A percentile compares a stretch with the other conserved stretches of the same genome.
phyloP scores from a whole-genome alignment of 2,113 vertebrate species.

The Melanerpes formicivorus region DNA sequence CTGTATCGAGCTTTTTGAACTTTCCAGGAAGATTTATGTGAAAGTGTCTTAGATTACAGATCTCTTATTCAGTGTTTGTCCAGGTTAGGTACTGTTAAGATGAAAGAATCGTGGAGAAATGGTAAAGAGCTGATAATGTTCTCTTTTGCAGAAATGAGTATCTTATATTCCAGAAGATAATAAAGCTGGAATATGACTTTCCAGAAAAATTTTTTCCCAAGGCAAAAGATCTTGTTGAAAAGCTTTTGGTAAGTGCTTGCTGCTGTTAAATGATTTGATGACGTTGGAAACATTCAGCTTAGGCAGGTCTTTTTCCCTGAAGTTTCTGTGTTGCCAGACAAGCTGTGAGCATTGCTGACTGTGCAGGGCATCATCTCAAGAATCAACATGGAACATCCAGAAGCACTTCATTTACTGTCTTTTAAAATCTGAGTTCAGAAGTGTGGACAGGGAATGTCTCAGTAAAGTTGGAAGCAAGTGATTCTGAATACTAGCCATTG shows the following conservation, averaged over 20 bases:
- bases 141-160: constrained; percentile 91
- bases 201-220: constrained; percentile 99
- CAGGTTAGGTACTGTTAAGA: background rate
- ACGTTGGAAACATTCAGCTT: background rate
- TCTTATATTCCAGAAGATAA: constrained; percentile 99
- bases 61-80: background rate
- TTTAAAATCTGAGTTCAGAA: background rate
- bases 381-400: background rate
- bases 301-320: background rate
- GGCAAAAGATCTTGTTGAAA: constrained; percentile 96
- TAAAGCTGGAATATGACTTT: constrained; percentile 98
- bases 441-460: background rate
- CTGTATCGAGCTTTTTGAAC: background rate
- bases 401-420: background rate
- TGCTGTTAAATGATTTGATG: background rate
- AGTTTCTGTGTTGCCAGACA: background rate
- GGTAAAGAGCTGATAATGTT: constrained; percentile 18
- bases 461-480: background rate
- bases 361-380: background rate
- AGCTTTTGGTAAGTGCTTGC: constrained; percentile 87
- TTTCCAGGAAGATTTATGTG: background rate
- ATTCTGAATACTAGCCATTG: background rate
- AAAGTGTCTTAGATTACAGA: background rate
- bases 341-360: background rate
- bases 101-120: background rate